Percentiles rank a stretch among this genome's conserved stretches.
Conservation (phyloP, 2,888 invertebrate species). For the Eristalinus sepulchralis region DNA sequence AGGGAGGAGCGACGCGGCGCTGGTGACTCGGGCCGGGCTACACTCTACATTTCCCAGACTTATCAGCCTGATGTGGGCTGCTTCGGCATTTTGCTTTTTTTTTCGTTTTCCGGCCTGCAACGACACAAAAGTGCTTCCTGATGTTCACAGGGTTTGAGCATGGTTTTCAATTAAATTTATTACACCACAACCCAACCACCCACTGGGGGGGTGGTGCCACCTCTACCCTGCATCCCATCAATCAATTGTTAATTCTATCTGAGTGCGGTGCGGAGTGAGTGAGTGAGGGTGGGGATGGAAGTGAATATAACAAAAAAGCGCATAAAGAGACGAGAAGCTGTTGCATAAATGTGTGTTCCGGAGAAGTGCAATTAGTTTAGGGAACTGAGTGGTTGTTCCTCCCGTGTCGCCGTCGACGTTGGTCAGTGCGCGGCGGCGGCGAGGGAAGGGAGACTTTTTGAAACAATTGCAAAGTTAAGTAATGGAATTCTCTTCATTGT, state of each 20-base stretch:
- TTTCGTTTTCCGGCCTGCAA: not conserved
- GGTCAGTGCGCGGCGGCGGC: not conserved
- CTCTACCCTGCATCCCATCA: not conserved
- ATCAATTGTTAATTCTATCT: constrained; percentile 42
- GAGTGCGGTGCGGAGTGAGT: not conserved
- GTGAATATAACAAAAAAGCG: not conserved
- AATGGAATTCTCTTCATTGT: constrained; percentile 30
- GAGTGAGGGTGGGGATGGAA: not conserved
- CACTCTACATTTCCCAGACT: constrained; percentile 40
- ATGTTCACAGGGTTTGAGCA: constrained; percentile 1
- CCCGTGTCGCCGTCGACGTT: not conserved
- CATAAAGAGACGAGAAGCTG: not conserved
- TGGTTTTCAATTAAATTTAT: constrained; percentile 51
- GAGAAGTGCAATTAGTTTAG: constrained; percentile 46
- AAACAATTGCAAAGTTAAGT: constrained; percentile 32
- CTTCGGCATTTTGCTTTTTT: not conserved
- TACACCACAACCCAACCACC: not conserved
- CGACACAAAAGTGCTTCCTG: constrained; percentile 27
- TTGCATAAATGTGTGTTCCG: constrained; percentile 13
- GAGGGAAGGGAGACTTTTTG: not conserved
- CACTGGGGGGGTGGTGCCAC: not conserved
- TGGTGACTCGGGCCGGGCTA: constrained; percentile 1
- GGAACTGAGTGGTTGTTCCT: constrained; percentile 14
- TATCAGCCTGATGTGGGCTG: constrained; percentile 29
- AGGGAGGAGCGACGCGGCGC: not conserved